phyloP scores from a whole-genome alignment of 2,113 vertebrate genomes.

The Rhabdornis inornatus region DNA sequence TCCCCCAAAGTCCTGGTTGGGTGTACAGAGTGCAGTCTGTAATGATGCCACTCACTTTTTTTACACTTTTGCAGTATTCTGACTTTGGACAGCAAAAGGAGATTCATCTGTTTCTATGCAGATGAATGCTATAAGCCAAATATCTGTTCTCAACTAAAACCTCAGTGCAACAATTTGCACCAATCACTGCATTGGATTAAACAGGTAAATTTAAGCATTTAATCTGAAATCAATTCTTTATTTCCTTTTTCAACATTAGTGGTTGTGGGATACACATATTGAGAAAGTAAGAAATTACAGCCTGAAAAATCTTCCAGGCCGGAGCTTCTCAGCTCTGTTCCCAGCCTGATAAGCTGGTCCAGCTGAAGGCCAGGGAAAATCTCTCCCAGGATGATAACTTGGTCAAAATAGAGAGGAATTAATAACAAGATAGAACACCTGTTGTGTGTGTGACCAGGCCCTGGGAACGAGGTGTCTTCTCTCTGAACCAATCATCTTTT shows the following conservation, averaged over 20 bases:
- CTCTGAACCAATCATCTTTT: no score
- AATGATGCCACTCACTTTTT: background rate
- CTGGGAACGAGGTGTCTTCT: no score
- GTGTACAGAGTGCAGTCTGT: background rate
- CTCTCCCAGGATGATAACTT: no score
- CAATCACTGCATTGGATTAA: background rate
- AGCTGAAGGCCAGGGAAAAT: no score
- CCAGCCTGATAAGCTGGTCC: no score
- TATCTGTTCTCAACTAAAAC: background rate
- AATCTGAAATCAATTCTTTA: background rate
- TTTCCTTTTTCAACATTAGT: background rate
- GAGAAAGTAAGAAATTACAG: no score
- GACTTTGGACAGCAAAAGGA: background rate
- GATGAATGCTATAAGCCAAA: background rate
- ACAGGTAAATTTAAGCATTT: background rate
- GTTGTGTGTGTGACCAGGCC: no score
- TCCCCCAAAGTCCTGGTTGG: background rate
- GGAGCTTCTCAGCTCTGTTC: no score
- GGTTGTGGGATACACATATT: no score
- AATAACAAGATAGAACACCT: no score
- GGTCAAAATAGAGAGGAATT: no score
- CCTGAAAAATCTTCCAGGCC: no score
- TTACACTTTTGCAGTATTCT: background rate
- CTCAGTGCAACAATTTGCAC: background rate
- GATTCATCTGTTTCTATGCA: background rate